Percentiles rank a stretch among this genome's conserved stretches.
Evolutionary conservation across 2,797 vertebrate genomes (phyloP).

Genomic region (Diglossa cyanea): DNA sequence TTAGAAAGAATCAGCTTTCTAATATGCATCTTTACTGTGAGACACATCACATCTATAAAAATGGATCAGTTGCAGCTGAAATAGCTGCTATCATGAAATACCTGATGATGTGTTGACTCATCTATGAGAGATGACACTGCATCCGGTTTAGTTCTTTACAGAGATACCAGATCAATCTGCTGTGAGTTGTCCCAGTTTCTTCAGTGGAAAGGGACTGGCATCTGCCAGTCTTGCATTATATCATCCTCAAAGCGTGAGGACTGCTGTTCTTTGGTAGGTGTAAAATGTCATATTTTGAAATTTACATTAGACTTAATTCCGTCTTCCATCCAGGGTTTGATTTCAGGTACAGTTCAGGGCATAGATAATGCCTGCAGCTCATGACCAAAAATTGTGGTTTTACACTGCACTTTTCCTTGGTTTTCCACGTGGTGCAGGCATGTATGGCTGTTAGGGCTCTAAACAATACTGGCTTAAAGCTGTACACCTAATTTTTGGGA

Average conservation of each 20-base stretch:
- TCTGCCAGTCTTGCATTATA: background rate
- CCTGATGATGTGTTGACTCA: slow-evolving; percentile 15
- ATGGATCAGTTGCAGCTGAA: background rate
- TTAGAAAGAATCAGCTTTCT: background rate
- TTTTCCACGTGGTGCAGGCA: background rate
- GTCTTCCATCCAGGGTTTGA: background rate
- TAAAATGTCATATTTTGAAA: background rate
- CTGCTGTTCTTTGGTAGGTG: background rate
- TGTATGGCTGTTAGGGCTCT: background rate
- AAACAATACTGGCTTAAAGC: background rate
- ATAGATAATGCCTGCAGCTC: background rate
- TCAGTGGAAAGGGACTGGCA: background rate
- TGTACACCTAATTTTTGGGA: background rate
- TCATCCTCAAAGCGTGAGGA: background rate
- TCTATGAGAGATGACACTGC: background rate
- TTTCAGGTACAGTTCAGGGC: background rate
- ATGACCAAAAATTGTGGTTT: background rate
- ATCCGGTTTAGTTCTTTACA: background rate
- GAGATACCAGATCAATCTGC: background rate
- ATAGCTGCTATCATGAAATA: background rate
- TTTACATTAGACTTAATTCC: background rate
- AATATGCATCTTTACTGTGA: background rate
- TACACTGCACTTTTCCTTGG: background rate
- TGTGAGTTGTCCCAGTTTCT: slow-evolving; percentile 2
- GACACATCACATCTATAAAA: background rate